Base-by-base conservation (phyloP, 2,888 invertebrate genomes). In the Andrena minutula region DNA sequence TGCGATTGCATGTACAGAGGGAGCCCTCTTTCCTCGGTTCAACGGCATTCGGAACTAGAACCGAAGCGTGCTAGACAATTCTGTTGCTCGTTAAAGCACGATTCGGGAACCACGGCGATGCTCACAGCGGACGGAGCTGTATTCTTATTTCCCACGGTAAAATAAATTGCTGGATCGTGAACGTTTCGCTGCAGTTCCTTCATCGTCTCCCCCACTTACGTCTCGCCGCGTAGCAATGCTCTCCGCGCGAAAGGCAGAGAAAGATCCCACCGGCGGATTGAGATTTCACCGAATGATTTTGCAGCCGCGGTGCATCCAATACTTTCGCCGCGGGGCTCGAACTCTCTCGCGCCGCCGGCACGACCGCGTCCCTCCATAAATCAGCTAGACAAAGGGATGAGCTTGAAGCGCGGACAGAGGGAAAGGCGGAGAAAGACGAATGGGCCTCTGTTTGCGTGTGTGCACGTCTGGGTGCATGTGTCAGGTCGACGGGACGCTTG, bases 371-470 rank as follows among this genome's bases (percentile, higher is more conserved):
- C 58, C 6, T 71, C 65, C 83, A 82, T 83, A 83, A 82, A 83
- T 83, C 82, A 82, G 65, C 53, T 66, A 58, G 73, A 83, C 64
- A 81, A 78, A 81, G 68, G 66, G 51, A 82, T 28, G 78, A 47
- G 82, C 51, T 71, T 41, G 77, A 49, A 66, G 16, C 32, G 35
- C n/a, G 10, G 73, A 70, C 63, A 70, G 49, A 60, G 51, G 30
- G 49, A 70, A 68, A 69, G 49, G 64, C 49, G 47, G 65, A 61
- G 65, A 75, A 70, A 68, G 80, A 65, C 63, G 72, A 69, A 75
- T 60, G 47, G 20, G 23, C 49, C 8, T 10, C 10, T 56, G 56
- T 56, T 56, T 56, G 60, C 51, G 65, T 64, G 35, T 16, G 65
- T 41, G 70, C 51, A 35, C 30, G 66, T 74, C 51, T 23, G 32